These are phyloP conservation scores for Heliothis subflexa DNA, from an alignment of 1,140 invertebrate genomes.

Conservation along the genomic window DNA sequence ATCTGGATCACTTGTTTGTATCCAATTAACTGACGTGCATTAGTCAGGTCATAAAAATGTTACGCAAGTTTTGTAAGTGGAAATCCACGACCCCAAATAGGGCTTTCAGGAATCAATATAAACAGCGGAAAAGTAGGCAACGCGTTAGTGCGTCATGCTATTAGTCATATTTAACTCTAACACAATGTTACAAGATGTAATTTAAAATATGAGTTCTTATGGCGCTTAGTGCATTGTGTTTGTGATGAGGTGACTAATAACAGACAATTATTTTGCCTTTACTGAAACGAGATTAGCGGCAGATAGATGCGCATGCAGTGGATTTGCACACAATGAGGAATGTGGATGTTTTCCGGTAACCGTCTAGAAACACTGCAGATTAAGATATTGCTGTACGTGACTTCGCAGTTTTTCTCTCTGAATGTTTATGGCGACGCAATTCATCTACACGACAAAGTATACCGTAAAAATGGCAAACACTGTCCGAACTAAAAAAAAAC, in stretches of 20 bases:
- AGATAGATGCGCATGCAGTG: slow-evolving; percentile 21
- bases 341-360: slow-evolving; percentile 30
- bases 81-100: slow-evolving; percentile 23
- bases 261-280: slow-evolving; percentile 40
- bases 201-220: background rate
- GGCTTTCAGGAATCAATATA: slow-evolving; percentile 21
- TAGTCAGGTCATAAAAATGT: slow-evolving; percentile 21
- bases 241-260: slow-evolving; percentile 8
- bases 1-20: background rate
- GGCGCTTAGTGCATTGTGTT: slow-evolving; percentile 21
- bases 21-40: background rate
- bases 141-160: background rate
- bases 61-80: slow-evolving; percentile 30
- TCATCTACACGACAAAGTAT: slow-evolving; percentile 7
- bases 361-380: background rate
- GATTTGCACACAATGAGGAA: slow-evolving; percentile 41
- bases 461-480: background rate
- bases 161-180: slow-evolving; percentile 12
- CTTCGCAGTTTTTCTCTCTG: background rate
- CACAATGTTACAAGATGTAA: slow-evolving; percentile 10
- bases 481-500: background rate
- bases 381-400: slow-evolving; percentile 17
- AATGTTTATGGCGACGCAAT: background rate
- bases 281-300: slow-evolving; percentile 40
- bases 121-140: slow-evolving; percentile 27